These are phyloP conservation scores for Montipora foliosa DNA, from an alignment of 64 coral and sea anemone genomes.

Conservation along the genomic window DNA sequence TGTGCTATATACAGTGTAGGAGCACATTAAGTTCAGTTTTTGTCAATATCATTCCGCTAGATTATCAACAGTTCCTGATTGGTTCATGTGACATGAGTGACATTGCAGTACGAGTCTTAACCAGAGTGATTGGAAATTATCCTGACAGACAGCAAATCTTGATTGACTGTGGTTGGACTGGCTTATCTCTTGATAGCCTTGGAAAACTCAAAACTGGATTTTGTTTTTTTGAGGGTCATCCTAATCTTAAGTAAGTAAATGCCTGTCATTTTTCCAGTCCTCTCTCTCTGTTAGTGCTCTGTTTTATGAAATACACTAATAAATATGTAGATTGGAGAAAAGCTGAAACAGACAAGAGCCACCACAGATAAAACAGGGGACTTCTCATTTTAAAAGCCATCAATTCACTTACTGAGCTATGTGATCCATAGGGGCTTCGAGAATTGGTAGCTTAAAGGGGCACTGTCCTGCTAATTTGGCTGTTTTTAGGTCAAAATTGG, in stretches of 20 bases:
- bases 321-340: background rate
- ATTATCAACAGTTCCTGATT: constrained; percentile 72
- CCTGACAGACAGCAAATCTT: constrained; percentile 73
- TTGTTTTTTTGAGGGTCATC: constrained; percentile 84
- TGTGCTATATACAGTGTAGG: too few species aligned
- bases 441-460: too few species aligned
- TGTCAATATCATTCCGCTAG: constrained; percentile 9
- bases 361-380: background rate
- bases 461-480: too few species aligned
- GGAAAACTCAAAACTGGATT: constrained; percentile 48
- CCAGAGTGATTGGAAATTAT: constrained; percentile 83
- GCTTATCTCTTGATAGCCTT: constrained; percentile 74
- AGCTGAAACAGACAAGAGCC: background rate
- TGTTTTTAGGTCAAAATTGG: too few species aligned
- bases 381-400: too few species aligned
- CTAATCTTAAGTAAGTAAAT: constrained; percentile 75
- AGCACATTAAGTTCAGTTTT: background rate
- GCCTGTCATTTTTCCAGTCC: background rate
- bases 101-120: constrained; percentile 77
- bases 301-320: background rate
- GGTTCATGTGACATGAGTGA: constrained; percentile 77
- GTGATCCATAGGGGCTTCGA: too few species aligned
- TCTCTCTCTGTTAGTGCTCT: background rate
- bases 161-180: constrained; percentile 89
- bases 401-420: too few species aligned